These are phyloP conservation scores for Rattus norvegicus DNA, from an alignment of 2,113 vertebrate genomes.

Conservation along the genomic window DNA sequence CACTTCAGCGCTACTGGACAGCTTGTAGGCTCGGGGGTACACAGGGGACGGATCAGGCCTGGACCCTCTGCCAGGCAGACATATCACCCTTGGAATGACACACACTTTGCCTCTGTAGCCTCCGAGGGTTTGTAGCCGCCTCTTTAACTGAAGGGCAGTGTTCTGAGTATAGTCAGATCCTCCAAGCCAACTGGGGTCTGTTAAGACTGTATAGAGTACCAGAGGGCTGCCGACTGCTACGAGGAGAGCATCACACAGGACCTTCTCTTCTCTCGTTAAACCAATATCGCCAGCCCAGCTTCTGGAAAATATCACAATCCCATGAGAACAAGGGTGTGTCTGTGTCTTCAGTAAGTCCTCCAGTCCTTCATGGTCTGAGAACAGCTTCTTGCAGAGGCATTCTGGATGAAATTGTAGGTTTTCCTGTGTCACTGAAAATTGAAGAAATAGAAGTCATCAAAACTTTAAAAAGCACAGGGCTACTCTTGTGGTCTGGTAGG, in stretches of 20 bases:
- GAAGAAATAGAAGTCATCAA: slow-evolving; percentile 54
- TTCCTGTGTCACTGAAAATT: slow-evolving; percentile 72
- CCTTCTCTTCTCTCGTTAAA: slow-evolving; percentile 54
- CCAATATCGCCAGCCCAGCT: slow-evolving; percentile 86
- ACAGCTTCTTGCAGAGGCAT: slow-evolving; percentile 73
- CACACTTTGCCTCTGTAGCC: slow-evolving; percentile 81
- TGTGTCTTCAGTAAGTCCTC: slow-evolving; percentile 71
- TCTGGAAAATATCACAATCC: slow-evolving; percentile 82
- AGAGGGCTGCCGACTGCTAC: slow-evolving; percentile 65
- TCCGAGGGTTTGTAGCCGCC: slow-evolving; percentile 82
- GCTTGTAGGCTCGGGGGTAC: slow-evolving; percentile 68
- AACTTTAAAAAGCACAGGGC: not conserved
- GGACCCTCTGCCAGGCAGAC: not conserved
- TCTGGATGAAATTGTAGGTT: slow-evolving; percentile 75
- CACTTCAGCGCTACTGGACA: slow-evolving; percentile 13
- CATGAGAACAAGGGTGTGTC: slow-evolving; percentile 50
- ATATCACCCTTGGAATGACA: slow-evolving; percentile 76
- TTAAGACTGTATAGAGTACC: slow-evolving; percentile 76
- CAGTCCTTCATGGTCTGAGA: slow-evolving; percentile 75
- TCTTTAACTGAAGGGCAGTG: slow-evolving; percentile 79
- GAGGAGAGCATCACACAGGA: slow-evolving; percentile 83
- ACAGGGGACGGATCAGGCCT: not conserved
- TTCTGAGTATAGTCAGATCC: slow-evolving; percentile 58
- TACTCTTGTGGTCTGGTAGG: not conserved
- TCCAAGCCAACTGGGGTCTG: not conserved